A percentile compares a stretch with the other conserved stretches of the same genome.
Conservation (phyloP, 2,113 vertebrate genomes). For the Ailuropoda melanoleuca region DNA sequence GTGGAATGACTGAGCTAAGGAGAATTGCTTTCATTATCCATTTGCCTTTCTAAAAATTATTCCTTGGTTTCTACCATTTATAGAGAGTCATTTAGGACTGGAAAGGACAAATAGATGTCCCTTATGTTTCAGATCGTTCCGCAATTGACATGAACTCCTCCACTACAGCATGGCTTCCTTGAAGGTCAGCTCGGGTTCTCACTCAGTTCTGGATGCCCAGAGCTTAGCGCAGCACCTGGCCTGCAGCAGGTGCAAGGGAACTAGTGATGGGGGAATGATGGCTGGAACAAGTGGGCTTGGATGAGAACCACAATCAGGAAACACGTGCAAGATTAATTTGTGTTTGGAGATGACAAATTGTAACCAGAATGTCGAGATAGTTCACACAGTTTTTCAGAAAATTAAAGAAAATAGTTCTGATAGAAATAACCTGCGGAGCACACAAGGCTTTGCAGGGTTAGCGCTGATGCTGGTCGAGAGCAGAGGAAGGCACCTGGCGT, state of each 20-base stretch:
- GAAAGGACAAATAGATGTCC: too few species aligned
- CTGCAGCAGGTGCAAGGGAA: background rate
- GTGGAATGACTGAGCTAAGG: rapidly evolving
- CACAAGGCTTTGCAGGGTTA: background rate
- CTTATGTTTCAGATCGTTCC: background rate
- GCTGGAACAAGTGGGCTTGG: rapidly evolving
- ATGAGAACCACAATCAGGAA: background rate
- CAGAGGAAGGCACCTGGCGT: background rate
- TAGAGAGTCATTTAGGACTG: background rate
- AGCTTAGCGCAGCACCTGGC: rapidly evolving
- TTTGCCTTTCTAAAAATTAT: background rate
- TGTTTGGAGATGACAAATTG: background rate
- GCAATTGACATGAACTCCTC: background rate
- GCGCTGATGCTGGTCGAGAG: background rate
- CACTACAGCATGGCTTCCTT: rapidly evolving
- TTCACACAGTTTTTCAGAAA: background rate
- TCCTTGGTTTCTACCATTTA: background rate
- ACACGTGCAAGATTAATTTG: background rate
- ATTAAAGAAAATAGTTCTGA: too few species aligned
- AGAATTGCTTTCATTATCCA: background rate
- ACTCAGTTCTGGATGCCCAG: background rate
- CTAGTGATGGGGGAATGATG: rapidly evolving
- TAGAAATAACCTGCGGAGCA: background rate
- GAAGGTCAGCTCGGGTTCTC: rapidly evolving
- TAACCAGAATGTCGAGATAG: background rate